A percentile compares a stretch with the other conserved stretches of the same genome.
Evolutionary conservation across 2,797 vertebrate genomes (phyloP).

Genomic region (Alexandromys oeconomus): DNA sequence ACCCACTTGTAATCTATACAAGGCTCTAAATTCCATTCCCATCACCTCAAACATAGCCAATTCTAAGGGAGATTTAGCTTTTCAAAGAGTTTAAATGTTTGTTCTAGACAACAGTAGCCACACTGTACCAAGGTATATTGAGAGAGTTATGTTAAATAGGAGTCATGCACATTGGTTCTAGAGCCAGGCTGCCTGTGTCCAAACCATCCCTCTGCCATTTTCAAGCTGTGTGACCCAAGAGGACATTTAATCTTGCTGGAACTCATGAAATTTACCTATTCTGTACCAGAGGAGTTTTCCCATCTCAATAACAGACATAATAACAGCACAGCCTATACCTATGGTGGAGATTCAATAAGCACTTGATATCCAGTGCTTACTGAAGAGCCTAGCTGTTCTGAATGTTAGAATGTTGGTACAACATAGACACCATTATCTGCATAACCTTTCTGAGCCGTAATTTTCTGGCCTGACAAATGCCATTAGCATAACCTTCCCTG

Average conservation of each 20-base stretch:
- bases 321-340: neutral
- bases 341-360: neutral
- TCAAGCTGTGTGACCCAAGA: neutral
- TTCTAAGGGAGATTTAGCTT: neutral
- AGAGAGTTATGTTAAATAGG: neutral
- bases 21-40: neutral
- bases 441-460: neutral
- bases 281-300: neutral
- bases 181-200: neutral
- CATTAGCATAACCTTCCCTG: neutral
- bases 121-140: neutral
- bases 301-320: neutral
- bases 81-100: constrained; percentile 10
- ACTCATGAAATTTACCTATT: neutral
- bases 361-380: neutral
- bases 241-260: neutral
- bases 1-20: neutral
- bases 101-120: neutral
- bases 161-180: neutral
- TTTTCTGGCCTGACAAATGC: neutral
- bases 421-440: neutral
- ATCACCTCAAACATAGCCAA: neutral
- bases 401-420: neutral
- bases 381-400: neutral
- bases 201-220: neutral